Conservation (phyloP, 2,888 invertebrate genomes). For the Noctua janthina region DNA sequence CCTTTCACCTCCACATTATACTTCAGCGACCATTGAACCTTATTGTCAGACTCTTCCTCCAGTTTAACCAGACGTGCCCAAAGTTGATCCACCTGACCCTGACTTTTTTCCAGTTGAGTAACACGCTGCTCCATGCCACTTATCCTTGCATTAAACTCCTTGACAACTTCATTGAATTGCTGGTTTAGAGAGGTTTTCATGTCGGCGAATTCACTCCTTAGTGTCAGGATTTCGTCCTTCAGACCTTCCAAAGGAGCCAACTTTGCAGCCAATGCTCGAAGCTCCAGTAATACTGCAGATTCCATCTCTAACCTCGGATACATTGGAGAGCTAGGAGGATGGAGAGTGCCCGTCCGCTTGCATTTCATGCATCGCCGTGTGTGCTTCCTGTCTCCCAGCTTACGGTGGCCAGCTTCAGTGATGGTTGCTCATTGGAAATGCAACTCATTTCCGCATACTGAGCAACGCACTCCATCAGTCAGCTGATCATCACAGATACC, state of each 20-base stretch:
- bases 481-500: not conserved
- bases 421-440: not conserved
- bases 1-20: conserved; percentile 15
- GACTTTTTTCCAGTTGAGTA: no score
- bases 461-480: not conserved
- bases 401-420: not conserved
- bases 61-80: not conserved
- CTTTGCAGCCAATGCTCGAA: not conserved
- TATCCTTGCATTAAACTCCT: not conserved
- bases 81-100: not conserved
- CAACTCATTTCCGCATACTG: not conserved
- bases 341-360: not conserved
- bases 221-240: not conserved
- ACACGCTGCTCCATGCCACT: not conserved
- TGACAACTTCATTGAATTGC: conserved; percentile 11
- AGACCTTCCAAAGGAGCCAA: conserved; percentile 7
- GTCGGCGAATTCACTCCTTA: not conserved
- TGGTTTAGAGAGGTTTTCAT: not conserved
- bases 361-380: not conserved
- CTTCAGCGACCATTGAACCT: not conserved
- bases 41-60: not conserved
- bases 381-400: not conserved
- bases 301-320: not conserved
- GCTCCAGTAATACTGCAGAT: not conserved
- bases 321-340: not conserved